Conservation (phyloP, 2,797 vertebrate genomes). For the Notolabrus celidotus region DNA sequence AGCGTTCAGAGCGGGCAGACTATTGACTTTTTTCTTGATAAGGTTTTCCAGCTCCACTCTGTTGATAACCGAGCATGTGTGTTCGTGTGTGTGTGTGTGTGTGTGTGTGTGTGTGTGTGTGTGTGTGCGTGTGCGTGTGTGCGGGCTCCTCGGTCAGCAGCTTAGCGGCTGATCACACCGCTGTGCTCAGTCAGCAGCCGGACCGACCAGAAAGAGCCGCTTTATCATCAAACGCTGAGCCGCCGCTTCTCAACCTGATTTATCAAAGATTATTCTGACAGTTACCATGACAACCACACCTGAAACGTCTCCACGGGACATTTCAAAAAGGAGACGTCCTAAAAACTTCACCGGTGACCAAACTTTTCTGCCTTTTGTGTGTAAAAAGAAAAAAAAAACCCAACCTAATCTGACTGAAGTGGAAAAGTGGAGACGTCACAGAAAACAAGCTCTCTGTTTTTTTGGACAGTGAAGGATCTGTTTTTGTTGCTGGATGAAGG, state of each 20-base stretch:
- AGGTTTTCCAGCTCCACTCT: conserved; percentile 51
- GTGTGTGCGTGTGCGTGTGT: too few relatives aligned
- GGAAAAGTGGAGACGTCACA: background rate
- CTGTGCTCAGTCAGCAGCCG: conserved; percentile 63
- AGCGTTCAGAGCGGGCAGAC: conserved; percentile 27
- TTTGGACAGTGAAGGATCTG: too few relatives aligned
- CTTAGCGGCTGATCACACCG: conserved; percentile 53
- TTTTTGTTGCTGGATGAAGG: too few relatives aligned
- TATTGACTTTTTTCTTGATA: conserved; percentile 65
- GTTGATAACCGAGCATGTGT: conserved; percentile 47
- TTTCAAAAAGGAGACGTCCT: conserved; percentile 16
- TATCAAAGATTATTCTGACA: conserved; percentile 56
- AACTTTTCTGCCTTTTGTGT: conserved; percentile 1
- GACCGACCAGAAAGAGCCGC: conserved; percentile 41
- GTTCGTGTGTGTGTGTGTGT: background rate
- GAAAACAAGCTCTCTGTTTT: too few relatives aligned
- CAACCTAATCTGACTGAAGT: background rate
- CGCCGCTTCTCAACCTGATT: conserved; percentile 11
- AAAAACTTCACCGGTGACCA: background rate
- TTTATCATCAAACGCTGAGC: conserved; percentile 64
- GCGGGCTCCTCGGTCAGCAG: conserved; percentile 60
- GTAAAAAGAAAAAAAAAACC: too few relatives aligned
- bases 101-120: background rate
- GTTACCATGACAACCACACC: conserved; percentile 52
- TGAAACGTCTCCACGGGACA: conserved; percentile 31